Base-by-base conservation (phyloP, 2,797 vertebrate species). In the Neosilurus mollespiculum region DNA sequence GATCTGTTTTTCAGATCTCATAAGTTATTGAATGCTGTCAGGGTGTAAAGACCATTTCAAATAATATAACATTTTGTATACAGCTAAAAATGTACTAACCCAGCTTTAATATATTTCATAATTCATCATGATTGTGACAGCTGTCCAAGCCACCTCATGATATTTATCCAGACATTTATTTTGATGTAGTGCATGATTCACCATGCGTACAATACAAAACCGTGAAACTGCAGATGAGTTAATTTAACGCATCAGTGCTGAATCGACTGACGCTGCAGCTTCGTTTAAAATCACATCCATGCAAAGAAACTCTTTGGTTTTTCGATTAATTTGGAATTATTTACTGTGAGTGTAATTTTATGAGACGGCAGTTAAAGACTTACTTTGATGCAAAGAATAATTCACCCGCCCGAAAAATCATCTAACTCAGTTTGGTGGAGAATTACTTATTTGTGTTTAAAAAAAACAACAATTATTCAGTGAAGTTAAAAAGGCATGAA, bases 371-470 rank as follows among this genome's bases (percentile, higher is more conserved):
- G 9, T 16, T 80, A 14, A 73, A 67, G 53, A 58, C 24, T 66
- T 80, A 20, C 3, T 22, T 54, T 77, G 70, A 61, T 71, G 59
- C 26, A 69, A 84, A 86, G 79, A 82, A 79, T 82, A 12, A 56
- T 11, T 81, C 56, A 65, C 24, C n/a, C 54, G 5, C 26, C 14
- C 49, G 30, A n/a, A 61, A 62, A 65, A 26, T 20, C 22, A 4
- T 58, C 67, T 11, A 9, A 3, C 16, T 30, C 11, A 37, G 79
- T 71, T 72, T 43, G 56, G 1, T 24, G 10, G 14, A 49, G 51
- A 72, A 53, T 9, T 5, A 26, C 54, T 56, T 73, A 20, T 30
- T 30, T 10, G 56, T 75, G 16, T 80, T 20, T 18, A 22, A 0
- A 9, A 26, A 53, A 51, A 72, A 9, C 10, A 18, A 34, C 9